Evolutionary conservation across 2,113 vertebrate species (phyloP).

Genomic region (Pundamilia nyererei): DNA sequence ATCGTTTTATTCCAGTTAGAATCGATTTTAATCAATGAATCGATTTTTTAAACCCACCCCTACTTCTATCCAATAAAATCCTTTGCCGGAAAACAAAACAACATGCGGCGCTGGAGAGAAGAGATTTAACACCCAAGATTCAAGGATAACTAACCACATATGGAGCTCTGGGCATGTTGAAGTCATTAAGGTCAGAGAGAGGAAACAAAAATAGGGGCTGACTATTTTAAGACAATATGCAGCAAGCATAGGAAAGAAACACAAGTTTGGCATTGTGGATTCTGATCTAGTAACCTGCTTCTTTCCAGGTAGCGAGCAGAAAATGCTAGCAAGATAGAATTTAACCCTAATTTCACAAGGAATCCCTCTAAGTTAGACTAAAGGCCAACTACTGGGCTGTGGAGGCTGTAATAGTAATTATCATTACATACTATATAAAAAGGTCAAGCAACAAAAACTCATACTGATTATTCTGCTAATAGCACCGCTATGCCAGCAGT

Average conservation of each 20-base stretch:
- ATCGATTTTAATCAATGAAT: no score
- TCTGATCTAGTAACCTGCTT: neutral
- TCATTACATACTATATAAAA: neutral
- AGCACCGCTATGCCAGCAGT: neutral
- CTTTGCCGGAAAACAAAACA: conserved; percentile 10
- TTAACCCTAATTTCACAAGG: neutral
- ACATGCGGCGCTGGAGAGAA: neutral
- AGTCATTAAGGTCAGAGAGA: neutral
- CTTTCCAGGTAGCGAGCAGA: neutral
- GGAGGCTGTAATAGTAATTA: neutral
- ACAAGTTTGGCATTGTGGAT: neutral
- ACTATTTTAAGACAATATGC: neutral
- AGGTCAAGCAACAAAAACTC: neutral
- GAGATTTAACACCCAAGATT: conserved; percentile 30
- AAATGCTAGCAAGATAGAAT: neutral
- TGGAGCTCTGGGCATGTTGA: neutral
- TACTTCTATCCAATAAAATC: conserved; percentile 12
- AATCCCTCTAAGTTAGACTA: neutral
- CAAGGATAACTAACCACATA: conserved; percentile 2
- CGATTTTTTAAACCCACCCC: no score
- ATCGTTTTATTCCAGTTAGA: no score
- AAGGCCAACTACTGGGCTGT: neutral
- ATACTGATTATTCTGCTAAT: neutral
- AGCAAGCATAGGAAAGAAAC: neutral
- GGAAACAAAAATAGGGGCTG: neutral